Evolutionary conservation across 1,140 invertebrate species (phyloP), one percentile per base, ranked within the genome.

Genomic region (Bombus waltoni): DNA sequence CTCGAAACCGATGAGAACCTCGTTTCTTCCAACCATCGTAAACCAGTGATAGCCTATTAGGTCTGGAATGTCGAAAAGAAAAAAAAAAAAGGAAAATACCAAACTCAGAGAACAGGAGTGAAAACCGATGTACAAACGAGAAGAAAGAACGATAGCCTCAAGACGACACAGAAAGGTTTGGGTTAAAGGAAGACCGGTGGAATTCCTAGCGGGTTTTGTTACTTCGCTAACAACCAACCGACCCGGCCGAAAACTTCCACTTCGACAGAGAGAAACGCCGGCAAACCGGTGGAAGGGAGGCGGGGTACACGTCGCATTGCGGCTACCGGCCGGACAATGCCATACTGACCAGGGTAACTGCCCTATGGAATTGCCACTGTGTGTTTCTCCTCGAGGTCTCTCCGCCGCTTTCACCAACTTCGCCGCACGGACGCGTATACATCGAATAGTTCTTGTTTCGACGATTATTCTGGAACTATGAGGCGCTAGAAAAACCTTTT

Each of bases 311-410:
- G 90, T 91, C 90, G 90, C 90, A 91, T 87, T 91, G 90, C 90
- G 90, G 90, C 85, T 87, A 89, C 90, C 68, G 77, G 59, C 86
- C 82, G 90, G 90, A 91, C 90, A 91, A 91, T 91, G 88, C 88
- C 85, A 88, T 88, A 83, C 90, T 88, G 89, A 90, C 88, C 80
- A 85, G 76, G 82, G 86, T 91, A 91, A 91, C 90, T 89, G 88
- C 90, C 83, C 87, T 87, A 88, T 81, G 83, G 85, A 91, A 91
- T 87, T 90, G 89, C 81, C 87, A 88, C 89, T 88, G 89, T 90
- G 82, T 62, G 32, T 25, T 32, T 90, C 87, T 82, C 83, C 75
- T 57, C 76, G 66, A 90, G 86, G 75, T 89, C 82, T 38, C 85
- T 81, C 72, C 72, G 65, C 59, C 65, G 83, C 73, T 90, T 89